These are phyloP conservation scores for Dolomedes plantarius DNA, from an alignment of 2,888 invertebrate species.

Conservation along the genomic window DNA sequence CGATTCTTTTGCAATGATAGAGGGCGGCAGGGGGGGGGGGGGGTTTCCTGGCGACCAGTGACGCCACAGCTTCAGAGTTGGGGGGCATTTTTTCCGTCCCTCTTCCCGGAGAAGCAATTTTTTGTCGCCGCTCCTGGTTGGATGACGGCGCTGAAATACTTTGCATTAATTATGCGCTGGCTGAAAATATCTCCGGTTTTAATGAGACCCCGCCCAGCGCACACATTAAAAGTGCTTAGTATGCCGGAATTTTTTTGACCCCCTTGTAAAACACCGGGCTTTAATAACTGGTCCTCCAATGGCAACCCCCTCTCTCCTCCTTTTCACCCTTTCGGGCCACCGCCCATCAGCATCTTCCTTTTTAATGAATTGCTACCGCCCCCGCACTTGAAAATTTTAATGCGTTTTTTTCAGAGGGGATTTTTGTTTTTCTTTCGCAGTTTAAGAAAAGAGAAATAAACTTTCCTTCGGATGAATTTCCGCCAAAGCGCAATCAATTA, in stretches of 20 bases:
- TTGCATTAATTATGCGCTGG: slow-evolving; percentile 71
- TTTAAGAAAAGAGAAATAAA: not conserved
- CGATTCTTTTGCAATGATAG: slow-evolving; percentile 60
- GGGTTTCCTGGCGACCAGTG: slow-evolving; percentile 42
- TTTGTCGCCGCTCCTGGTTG: slow-evolving; percentile 66
- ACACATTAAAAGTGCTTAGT: slow-evolving; percentile 48
- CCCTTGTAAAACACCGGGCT: slow-evolving; percentile 54
- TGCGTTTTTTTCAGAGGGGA: not conserved
- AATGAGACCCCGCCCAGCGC: slow-evolving; percentile 66
- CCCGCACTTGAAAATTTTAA: slow-evolving; percentile 36
- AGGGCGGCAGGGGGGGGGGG: slow-evolving; percentile 30
- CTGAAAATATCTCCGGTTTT: slow-evolving; percentile 64
- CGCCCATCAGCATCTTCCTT: slow-evolving; percentile 41
- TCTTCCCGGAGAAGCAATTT: slow-evolving; percentile 45
- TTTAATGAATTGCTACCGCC: slow-evolving; percentile 36
- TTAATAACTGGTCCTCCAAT: slow-evolving; percentile 55
- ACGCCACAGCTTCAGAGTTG: slow-evolving; percentile 40
- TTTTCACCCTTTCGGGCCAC: slow-evolving; percentile 15
- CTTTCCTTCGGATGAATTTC: not conserved
- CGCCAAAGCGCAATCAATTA: not conserved
- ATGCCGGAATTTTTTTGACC: slow-evolving; percentile 38
- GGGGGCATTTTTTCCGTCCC: slow-evolving; percentile 47
- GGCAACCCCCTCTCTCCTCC: slow-evolving; percentile 32
- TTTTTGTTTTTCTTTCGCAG: not conserved
- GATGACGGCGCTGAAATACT: slow-evolving; percentile 62